Conservation (phyloP, 2,888 invertebrate genomes). For the Pomacea canaliculata region DNA sequence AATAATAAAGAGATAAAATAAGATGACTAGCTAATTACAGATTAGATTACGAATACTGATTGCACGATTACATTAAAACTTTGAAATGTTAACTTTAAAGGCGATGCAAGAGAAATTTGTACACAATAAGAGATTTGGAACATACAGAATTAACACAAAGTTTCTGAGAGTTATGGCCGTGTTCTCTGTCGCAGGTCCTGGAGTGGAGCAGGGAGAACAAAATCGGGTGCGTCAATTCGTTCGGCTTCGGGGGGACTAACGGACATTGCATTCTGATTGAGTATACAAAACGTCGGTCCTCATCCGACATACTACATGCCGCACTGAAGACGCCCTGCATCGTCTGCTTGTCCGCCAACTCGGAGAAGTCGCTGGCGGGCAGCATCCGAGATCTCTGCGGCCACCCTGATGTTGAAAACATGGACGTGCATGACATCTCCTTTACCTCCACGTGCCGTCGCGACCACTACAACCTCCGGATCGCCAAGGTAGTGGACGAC, state of each 20-base stretch:
- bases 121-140: no score
- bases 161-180: no score
- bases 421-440: conserved; percentile 33
- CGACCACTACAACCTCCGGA: conserved; percentile 32
- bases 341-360: conserved; percentile 35
- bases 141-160: no score
- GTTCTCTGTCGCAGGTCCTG: conserved; percentile 27
- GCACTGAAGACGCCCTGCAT: conserved; percentile 17
- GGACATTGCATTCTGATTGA: conserved; percentile 46
- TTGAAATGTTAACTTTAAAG: no score
- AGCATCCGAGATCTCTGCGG: conserved; percentile 28
- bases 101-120: no score
- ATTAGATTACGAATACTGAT: no score
- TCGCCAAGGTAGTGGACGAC: conserved; percentile 30
- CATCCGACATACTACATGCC: neutral
- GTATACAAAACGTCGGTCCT: conserved; percentile 3
- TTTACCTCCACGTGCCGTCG: conserved; percentile 37
- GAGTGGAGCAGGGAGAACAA: conserved; percentile 32
- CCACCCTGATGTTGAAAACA: conserved; percentile 8
- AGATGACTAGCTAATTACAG: no score
- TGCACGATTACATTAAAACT: no score
- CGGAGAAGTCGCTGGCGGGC: conserved; percentile 26
- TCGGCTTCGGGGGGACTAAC: conserved; percentile 60
- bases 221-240: conserved; percentile 49
- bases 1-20: no score